Conservation (phyloP, 2,797 vertebrate species). For the Hyperoplus immaculatus region DNA sequence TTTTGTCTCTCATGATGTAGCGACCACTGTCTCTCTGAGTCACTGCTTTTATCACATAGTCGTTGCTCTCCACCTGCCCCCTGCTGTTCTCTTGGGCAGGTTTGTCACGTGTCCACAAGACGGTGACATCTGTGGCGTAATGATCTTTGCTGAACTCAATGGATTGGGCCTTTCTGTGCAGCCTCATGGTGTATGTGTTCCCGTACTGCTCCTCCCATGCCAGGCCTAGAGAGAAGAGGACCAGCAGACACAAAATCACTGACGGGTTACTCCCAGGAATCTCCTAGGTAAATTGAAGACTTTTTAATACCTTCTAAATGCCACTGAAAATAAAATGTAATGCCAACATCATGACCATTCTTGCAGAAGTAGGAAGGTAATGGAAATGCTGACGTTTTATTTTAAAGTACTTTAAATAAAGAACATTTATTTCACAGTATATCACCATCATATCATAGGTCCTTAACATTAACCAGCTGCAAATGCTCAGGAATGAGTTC, state of each 20-base stretch:
- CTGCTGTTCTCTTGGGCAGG: background rate
- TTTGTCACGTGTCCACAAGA: background rate
- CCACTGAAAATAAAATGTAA: too few species aligned
- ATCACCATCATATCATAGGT: background rate
- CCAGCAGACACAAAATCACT: background rate
- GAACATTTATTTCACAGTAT: background rate
- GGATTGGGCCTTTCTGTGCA: background rate
- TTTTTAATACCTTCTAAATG: too few species aligned
- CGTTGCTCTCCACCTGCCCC: background rate
- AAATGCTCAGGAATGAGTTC: background rate
- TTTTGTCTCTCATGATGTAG: background rate
- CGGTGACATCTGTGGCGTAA: accelerated
- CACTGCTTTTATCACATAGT: background rate
- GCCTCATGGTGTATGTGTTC: background rate
- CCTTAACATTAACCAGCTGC: background rate
- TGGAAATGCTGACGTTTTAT: too few species aligned
- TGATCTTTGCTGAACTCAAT: background rate
- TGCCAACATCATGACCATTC: too few species aligned
- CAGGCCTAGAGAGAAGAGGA: background rate
- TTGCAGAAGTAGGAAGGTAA: too few species aligned
- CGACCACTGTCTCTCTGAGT: background rate
- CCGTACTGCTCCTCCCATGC: background rate
- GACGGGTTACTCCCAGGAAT: too few species aligned
- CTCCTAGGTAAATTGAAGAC: too few species aligned
- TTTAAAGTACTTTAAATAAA: too few species aligned